Conservation (phyloP, 2,888 invertebrate genomes). For the Cryptocheilus praepositus region DNA sequence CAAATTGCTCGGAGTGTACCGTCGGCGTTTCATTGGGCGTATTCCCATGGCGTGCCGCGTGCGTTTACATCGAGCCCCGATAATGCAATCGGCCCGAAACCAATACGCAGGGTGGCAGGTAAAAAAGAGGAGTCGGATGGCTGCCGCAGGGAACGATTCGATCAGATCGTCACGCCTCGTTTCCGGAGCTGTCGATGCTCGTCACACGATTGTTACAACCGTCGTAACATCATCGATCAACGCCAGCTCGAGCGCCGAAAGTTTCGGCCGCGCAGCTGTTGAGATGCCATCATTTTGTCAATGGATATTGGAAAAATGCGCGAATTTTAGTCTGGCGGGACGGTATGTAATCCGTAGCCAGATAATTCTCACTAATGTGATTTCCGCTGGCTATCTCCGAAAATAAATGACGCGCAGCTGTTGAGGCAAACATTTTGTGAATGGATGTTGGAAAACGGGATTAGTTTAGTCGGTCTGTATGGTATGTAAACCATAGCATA, state of each 20-base stretch:
- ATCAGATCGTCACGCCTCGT: slow-evolving; percentile 25
- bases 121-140: slow-evolving; percentile 24
- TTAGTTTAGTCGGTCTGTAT: too few species aligned
- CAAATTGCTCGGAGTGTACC: slow-evolving; percentile 25
- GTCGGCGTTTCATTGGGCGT: slow-evolving; percentile 33
- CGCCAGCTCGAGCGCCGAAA: not conserved
- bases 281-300: too few species aligned
- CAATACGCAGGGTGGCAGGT: not conserved
- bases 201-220: slow-evolving; percentile 12
- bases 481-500: too few species aligned
- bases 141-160: slow-evolving; percentile 2
- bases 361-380: too few species aligned
- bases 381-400: too few species aligned
- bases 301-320: too few species aligned
- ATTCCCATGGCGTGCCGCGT: slow-evolving; percentile 25
- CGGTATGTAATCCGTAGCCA: too few species aligned
- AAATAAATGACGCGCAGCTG: too few species aligned
- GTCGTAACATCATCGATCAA: not conserved
- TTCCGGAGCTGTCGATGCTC: slow-evolving; percentile 6
- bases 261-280: too few species aligned
- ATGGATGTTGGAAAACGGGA: too few species aligned
- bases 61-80: slow-evolving; percentile 34
- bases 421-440: too few species aligned
- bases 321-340: too few species aligned
- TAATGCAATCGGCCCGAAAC: slow-evolving; percentile 25